Base-by-base conservation (phyloP, 2,888 invertebrate genomes). In the Oasisia sp. region DNA sequence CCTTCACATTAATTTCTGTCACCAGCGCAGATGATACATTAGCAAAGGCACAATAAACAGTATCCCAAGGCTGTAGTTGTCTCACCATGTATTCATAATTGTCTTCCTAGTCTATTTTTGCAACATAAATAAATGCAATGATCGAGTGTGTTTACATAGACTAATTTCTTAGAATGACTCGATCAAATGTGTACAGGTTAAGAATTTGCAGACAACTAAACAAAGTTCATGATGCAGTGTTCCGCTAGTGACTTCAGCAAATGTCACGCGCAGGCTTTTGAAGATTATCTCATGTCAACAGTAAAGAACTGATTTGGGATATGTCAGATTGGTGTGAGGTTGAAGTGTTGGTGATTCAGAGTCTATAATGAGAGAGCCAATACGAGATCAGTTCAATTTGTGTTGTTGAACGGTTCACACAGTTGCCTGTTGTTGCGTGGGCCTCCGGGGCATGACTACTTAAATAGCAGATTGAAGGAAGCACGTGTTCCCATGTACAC, bases 381-480 rank as follows among this genome's bases (percentile, higher is more conserved):
- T 74, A n/a, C n/a, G 27, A 19, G n/a, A 74, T 74, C 74, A 56
- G 56, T 56, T 56, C 56, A 74, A 74, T 74, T 74, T 74, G 74
- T 74, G 74, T n/a, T 74, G 27, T 7, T n/a, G 27, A 19, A 50
- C 14, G 50, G 8, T 14, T 50, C 9, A 11, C 14, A 50, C 27
- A 74, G 74, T 27, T 74, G 74, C 27, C n/a, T 74, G 14, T 14
- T 74, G 74, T 74, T 19, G 74, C 74, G 7, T 74, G 27, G 14
- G 7, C 74, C 74, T 74, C 74, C 3, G 27, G 27, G 74, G 74
- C 74, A 4, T 74, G n/a, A 27, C 7, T 74, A 74, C 74, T 74
- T 74, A 74, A 74, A 74, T 74, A 74, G n/a, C 74, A 74, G 74
- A 74, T 74, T 74, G 74, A 74, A 74, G 74, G 19, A 74, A 74